Percentiles rank a stretch among this genome's conserved stretches.
These are phyloP conservation scores for Steinernema hermaphroditum DNA, from an alignment of 2,888 invertebrate species.

Conservation along the genomic window DNA sequence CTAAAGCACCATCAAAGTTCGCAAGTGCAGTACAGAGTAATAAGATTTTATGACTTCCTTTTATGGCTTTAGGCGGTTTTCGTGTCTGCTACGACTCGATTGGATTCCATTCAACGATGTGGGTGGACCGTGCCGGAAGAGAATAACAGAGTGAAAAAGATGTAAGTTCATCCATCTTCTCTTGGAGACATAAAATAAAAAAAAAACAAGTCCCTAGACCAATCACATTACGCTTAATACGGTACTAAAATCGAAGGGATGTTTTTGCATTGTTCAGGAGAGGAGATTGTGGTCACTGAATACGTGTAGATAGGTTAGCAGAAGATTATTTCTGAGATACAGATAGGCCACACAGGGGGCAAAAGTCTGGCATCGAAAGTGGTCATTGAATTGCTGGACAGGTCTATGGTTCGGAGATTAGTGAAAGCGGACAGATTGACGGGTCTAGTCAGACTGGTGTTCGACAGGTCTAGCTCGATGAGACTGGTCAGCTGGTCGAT, in stretches of 20 bases:
- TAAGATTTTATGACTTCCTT: slow-evolving; percentile 18
- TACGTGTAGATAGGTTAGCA: too few species aligned
- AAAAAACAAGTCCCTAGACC: too few species aligned
- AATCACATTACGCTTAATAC: too few species aligned
- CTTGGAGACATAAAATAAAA: too few species aligned
- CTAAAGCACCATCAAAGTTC: background rate
- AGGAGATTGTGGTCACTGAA: too few species aligned
- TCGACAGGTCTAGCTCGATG: slow-evolving; percentile 53
- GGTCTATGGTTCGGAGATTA: slow-evolving; percentile 34
- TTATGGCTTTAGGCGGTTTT: background rate
- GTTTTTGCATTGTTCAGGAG: too few species aligned
- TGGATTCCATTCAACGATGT: too few species aligned
- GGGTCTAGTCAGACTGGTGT: slow-evolving; percentile 42
- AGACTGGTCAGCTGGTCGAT: slow-evolving; percentile 37
- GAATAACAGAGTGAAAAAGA: too few species aligned
- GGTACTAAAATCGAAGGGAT: too few species aligned
- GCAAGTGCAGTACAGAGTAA: background rate
- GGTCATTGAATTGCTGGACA: slow-evolving; percentile 36
- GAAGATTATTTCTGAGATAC: slow-evolving; percentile 52
- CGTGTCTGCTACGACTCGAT: too few species aligned
- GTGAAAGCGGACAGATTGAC: slow-evolving; percentile 36
- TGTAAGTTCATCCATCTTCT: too few species aligned
- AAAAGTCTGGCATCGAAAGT: slow-evolving; percentile 45
- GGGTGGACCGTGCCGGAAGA: too few species aligned
- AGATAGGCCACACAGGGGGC: slow-evolving; percentile 47